Conservation (phyloP, 2,888 invertebrate genomes). For the Amphipyra berbera region DNA sequence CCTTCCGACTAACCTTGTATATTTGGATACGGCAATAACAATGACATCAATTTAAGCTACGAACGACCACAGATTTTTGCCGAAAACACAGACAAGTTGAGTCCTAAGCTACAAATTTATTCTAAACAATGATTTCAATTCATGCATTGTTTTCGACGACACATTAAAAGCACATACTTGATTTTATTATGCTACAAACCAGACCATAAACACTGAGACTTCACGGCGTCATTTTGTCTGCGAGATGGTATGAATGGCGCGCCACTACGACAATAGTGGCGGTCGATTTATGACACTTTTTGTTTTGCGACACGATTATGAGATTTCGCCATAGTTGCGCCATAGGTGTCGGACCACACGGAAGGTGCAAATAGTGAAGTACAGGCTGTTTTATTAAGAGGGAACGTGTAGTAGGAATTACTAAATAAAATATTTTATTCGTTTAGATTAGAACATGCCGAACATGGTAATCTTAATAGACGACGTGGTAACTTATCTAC, state of each 20-base stretch:
- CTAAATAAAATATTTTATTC: no score
- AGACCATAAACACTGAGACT: not conserved
- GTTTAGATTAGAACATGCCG: no score
- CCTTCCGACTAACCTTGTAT: no score
- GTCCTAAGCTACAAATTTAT: no score
- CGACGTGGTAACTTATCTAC: no score
- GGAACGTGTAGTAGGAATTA: not conserved
- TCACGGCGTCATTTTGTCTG: constrained; percentile 69
- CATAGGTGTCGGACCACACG: constrained; percentile 80
- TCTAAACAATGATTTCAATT: not conserved
- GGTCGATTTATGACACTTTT: constrained; percentile 80
- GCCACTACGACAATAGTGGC: constrained; percentile 65
- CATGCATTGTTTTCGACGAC: not conserved
- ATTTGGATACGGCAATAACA: no score
- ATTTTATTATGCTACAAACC: not conserved
- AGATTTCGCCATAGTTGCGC: constrained; percentile 66
- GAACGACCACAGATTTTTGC: no score
- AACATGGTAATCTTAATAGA: no score
- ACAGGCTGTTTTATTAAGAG: constrained; percentile 61
- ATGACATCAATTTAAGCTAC: no score
- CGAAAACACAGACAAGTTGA: no score
- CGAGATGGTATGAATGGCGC: constrained; percentile 65
- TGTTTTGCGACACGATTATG: constrained; percentile 79
- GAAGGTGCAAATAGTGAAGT: constrained; percentile 65
- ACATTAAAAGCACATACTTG: not conserved